These are phyloP conservation scores for Brachyistius frenatus DNA, from an alignment of 2,113 vertebrate species.

Conservation along the genomic window DNA sequence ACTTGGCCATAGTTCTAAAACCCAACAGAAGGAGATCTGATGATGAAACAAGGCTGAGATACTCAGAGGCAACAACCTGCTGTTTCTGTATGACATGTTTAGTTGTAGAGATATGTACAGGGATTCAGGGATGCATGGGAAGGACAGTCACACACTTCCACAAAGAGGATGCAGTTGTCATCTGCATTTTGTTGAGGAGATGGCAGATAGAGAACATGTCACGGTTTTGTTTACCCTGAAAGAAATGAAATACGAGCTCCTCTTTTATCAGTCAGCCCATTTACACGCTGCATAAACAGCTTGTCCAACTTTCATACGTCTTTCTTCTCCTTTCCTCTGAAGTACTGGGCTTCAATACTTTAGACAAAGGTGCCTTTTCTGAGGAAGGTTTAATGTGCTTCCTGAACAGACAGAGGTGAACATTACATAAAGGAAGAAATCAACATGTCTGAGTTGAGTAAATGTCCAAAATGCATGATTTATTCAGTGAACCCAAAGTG, in stretches of 20 bases:
- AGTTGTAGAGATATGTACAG: background rate
- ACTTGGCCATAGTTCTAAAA: slow-evolving; percentile 18
- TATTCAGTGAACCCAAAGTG: too few relatives aligned
- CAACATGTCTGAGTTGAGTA: too few relatives aligned
- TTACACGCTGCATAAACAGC: slow-evolving; percentile 6
- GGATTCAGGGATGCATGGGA: background rate
- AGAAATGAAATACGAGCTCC: slow-evolving; percentile 41
- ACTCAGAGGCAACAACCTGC: slow-evolving; percentile 5
- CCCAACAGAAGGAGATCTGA: slow-evolving; percentile 4
- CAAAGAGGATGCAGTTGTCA: slow-evolving; percentile 8
- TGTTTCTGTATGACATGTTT: background rate
- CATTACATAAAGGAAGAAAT: too few relatives aligned
- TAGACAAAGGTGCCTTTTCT: background rate
- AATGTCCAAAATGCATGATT: too few relatives aligned
- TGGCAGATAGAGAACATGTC: slow-evolving; percentile 14
- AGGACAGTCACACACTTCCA: background rate
- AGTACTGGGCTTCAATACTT: background rate
- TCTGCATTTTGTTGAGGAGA: slow-evolving; percentile 21
- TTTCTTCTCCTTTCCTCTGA: background rate
- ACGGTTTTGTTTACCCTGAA: slow-evolving; percentile 25
- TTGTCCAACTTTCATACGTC: background rate
- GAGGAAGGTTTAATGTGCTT: background rate
- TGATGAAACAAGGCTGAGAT: slow-evolving; percentile 3
- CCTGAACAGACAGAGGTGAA: too few relatives aligned
- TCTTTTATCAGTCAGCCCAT: slow-evolving; percentile 27